Evolutionary conservation across 64 coral and sea anemone species (phyloP), one percentile per base, ranked within the genome.

Genomic region (Montipora foliosa): DNA sequence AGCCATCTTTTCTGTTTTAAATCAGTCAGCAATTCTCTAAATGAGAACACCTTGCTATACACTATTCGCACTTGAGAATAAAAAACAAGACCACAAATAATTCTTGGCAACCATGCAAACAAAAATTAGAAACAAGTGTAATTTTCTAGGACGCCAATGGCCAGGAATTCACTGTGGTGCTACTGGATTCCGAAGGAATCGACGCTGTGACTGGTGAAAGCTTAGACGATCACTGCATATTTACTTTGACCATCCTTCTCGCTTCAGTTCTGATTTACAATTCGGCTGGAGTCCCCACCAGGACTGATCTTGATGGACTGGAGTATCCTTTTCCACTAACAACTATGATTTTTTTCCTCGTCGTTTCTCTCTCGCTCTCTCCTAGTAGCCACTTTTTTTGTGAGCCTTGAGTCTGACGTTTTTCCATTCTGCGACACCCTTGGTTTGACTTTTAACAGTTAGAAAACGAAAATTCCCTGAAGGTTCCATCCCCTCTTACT

Each of bases 161-260:
- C 29, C 57, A 67, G 11, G 89, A 91, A 19, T 80, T 81, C 47
- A 91, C 89, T 3, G 89, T 91, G 16, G 78, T 91, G 22, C 57
- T 91, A 4, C 17, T 91, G 12, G 89, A 91, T 19, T 91, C 89
- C 12, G 89, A 91, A 67, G 89, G 89, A 50, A 67, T 81, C 44
- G 79, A 91, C 46, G 77, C 89, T 51, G 79, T 74, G 67, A 69
- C 37, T 4, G 64, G 44, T 25, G 61, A 91, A 68, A 45, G 79
- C 24, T 58, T 55, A 48, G 89, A 91, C 64, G 89, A 91, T 55
- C 77, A 91, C 17, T 67, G 76, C 29, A 82, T 91, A 45, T 91
- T 91, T 13, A 91, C 89, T 22, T 53, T 91, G 19, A 81, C 89
- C 21, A 77, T 91, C n/a, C 37, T 91, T 15, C 75, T 91, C 60